Conservation (phyloP, 1,140 invertebrate species). For the Asbolus verrucosus region DNA sequence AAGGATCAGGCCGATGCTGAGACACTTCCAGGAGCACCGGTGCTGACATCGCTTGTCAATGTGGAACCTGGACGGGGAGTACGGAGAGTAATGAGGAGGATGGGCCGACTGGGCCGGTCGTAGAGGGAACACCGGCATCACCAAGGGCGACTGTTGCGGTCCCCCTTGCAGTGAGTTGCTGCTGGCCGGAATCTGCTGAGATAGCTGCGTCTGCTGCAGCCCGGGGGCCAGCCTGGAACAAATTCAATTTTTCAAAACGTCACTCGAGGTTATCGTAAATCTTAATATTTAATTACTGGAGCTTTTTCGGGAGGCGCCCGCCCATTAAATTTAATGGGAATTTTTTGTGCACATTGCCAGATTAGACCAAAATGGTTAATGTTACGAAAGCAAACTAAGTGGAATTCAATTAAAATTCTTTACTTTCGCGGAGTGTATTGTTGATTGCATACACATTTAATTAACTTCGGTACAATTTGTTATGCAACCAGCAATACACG, state of each 20-base stretch:
- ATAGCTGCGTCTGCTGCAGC: slow-evolving; percentile 66
- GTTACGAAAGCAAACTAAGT: background rate
- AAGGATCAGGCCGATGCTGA: slow-evolving; percentile 90
- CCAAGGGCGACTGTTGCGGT: slow-evolving; percentile 71
- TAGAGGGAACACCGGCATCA: slow-evolving; percentile 84
- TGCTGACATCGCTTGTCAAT: slow-evolving; percentile 93
- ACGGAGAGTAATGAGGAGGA: slow-evolving; percentile 82
- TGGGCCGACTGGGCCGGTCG: slow-evolving; percentile 76
- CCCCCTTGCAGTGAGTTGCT: slow-evolving; percentile 62
- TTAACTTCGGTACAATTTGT: too few species aligned
- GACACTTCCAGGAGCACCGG: slow-evolving; percentile 95
- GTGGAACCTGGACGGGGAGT: slow-evolving; percentile 91
- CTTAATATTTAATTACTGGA: too few species aligned
- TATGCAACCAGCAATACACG: too few species aligned
- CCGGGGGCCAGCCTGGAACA: slow-evolving; percentile 68
- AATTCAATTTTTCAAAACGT: too few species aligned
- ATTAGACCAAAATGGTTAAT: background rate
- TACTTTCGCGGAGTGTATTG: too few species aligned
- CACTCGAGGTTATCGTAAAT: too few species aligned
- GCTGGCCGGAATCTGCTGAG: slow-evolving; percentile 61
- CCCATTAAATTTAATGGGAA: background rate
- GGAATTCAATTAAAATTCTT: slow-evolving; percentile 17
- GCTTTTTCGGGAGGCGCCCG: background rate
- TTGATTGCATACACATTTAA: too few species aligned
- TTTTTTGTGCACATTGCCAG: background rate